phyloP scores from a whole-genome alignment of 2,797 vertebrate species.

The Poeciliopsis gracilis region DNA sequence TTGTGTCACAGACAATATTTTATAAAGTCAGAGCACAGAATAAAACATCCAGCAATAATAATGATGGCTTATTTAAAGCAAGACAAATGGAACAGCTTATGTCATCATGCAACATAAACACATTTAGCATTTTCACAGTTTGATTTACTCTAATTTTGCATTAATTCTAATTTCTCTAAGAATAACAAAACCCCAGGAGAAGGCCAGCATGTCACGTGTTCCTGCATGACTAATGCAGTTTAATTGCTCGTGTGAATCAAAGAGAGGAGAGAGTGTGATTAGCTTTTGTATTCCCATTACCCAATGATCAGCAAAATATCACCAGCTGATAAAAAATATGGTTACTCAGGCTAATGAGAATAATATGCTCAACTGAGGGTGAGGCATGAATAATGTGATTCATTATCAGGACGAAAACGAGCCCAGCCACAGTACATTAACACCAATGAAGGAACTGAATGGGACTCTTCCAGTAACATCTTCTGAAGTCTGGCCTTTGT shows the following conservation, averaged over 20 bases:
- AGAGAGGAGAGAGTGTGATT: conserved; percentile 27
- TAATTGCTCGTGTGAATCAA: conserved; percentile 46
- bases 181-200: not conserved
- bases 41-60: not conserved
- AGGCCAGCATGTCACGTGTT: not conserved
- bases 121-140: conserved; percentile 9
- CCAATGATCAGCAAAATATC: conserved; percentile 58
- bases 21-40: not conserved
- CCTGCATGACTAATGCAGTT: conserved; percentile 46
- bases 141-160: not conserved
- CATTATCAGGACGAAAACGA: conserved; percentile 57
- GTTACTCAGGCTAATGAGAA: conserved; percentile 58
- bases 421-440: conserved; percentile 51
- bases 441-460: conserved; percentile 63
- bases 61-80: not conserved
- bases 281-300: conserved; percentile 38
- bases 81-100: not conserved
- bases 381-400: conserved; percentile 66
- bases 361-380: conserved; percentile 61
- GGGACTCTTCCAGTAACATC: conserved; percentile 51
- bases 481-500: not conserved
- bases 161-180: not conserved
- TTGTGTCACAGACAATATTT: not conserved
- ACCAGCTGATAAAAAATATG: conserved; percentile 51
- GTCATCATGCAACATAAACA: not conserved